phyloP scores from a whole-genome alignment of 1,140 invertebrate species.

The Trachelipus rathkii region DNA sequence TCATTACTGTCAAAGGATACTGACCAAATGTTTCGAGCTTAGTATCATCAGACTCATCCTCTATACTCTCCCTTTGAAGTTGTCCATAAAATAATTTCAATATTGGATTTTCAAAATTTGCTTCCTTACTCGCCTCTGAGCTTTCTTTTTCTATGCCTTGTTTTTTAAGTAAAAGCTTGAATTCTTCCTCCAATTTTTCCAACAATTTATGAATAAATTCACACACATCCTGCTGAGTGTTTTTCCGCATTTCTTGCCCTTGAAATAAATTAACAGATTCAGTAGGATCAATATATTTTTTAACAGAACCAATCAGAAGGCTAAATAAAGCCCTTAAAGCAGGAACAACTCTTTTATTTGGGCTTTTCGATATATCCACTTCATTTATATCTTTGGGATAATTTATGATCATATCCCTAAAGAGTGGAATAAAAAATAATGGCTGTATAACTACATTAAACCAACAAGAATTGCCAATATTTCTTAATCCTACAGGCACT shows the following conservation, averaged over 20 bases:
- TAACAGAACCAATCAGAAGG: conserved; percentile 52
- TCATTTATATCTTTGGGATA: conserved; percentile 46
- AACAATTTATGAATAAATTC: conserved; percentile 56
- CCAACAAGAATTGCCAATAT: conserved; percentile 59
- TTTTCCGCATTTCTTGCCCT: conserved; percentile 43
- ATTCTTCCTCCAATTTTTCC: conserved; percentile 56
- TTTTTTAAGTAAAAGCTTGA: conserved; percentile 47
- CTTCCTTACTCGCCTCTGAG: conserved; percentile 39
- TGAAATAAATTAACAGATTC: conserved; percentile 53
- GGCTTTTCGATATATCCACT: conserved; percentile 32
- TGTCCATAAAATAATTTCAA: conserved; percentile 55
- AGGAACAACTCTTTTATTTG: conserved; percentile 31
- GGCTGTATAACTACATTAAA: conserved; percentile 58
- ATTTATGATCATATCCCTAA: conserved; percentile 52
- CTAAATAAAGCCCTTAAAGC: conserved; percentile 53
- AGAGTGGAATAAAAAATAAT: conserved; percentile 53
- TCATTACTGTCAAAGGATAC: conserved; percentile 54
- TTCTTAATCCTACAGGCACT: conserved; percentile 55
- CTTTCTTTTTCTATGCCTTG: conserved; percentile 45
- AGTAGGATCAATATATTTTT: conserved; percentile 56
- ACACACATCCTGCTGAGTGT: conserved; percentile 53
- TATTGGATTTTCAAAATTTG: conserved; percentile 51
- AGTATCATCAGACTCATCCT: conserved; percentile 18
- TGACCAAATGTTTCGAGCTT: conserved; percentile 55
- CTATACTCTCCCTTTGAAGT: conserved; percentile 49